phyloP scores from a whole-genome alignment of 1,140 invertebrate species.

The Formica selysi region DNA sequence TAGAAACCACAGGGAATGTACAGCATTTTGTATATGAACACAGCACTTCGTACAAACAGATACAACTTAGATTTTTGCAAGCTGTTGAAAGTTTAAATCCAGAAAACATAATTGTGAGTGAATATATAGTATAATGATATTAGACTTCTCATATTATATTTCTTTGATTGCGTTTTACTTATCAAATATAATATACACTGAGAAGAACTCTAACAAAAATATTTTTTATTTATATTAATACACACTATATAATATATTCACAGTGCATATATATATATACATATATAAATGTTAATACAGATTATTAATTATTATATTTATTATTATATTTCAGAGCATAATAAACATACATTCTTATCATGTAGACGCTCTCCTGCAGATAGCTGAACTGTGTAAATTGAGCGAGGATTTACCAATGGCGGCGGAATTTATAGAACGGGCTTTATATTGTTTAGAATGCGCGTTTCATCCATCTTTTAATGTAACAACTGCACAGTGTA shows the following conservation, averaged over 20 bases:
- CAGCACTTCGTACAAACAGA: slow-evolving; percentile 91
- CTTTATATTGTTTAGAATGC: slow-evolving; percentile 92
- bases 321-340: slow-evolving; percentile 87
- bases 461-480: slow-evolving; percentile 94
- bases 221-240: background rate
- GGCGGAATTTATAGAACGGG: slow-evolving; percentile 92
- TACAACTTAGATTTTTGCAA: slow-evolving; percentile 91
- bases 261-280: no score
- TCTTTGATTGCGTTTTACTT: slow-evolving; percentile 3
- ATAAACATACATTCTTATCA: slow-evolving; percentile 93
- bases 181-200: background rate
- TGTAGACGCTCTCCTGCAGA: slow-evolving; percentile 94
- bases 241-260: background rate
- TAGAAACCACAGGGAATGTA: slow-evolving; percentile 81
- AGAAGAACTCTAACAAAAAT: background rate
- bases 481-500: slow-evolving; percentile 90
- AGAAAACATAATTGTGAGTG: slow-evolving; percentile 91
- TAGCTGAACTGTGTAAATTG: slow-evolving; percentile 93
- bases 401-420: slow-evolving; percentile 93
- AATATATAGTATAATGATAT: background rate
- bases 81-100: slow-evolving; percentile 94
- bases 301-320: slow-evolving; percentile 11
- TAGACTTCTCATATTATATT: slow-evolving; percentile 1
- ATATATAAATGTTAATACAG: background rate
- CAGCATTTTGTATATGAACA: slow-evolving; percentile 94